Evolutionary conservation across 2,888 invertebrate species (phyloP), one percentile per base, ranked within the genome.

Genomic region (Pachycephus smyrnensis): DNA sequence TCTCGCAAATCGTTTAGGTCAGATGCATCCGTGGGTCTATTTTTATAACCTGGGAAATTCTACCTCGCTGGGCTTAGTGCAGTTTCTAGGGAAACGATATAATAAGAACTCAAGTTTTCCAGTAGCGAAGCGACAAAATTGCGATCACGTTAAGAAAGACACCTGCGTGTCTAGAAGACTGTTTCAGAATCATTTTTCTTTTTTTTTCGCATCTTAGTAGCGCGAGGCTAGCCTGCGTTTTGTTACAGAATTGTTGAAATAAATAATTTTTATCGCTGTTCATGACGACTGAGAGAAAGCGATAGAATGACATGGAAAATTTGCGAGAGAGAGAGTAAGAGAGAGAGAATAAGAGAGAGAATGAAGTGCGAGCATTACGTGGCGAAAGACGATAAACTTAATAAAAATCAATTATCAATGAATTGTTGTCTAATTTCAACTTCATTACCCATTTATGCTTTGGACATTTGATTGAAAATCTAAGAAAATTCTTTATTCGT

Each of bases 221-320:
- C 75, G 35, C 32, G 73, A 73, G 68, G 73, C 74, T 77, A 73
- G 79, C 69, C 76, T 77, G 76, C 77, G 76, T 75, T 79, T 79
- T 81, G 77, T 79, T 80, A 79, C 73, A 76, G 71, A 75, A 75
- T 68, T 73, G 82, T 85, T 83, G 78, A 85, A 80, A 81, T 84
- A 81, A 82, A 82, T 85, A 82, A 87, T 86, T 86, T 55, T 87
- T 87, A 87, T 84, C 82, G 79, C 82, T 84, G 81, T 85, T 85
- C 79, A 80, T 33, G 73, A 35, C 73, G 36, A 73, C 79, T 80
- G 79, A 83, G 82, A 85, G 82, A 82, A 78, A 80, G 76, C 79
- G 79, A 82, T 81, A 82, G 83, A 82, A 82, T 79, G 79, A 69
- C 23, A 40, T 73, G 80, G 75, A 81, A 80, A 79, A 81, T 80